Evolutionary conservation across 1,140 invertebrate genomes (phyloP).

Genomic region (Drosophila neocordata): DNA sequence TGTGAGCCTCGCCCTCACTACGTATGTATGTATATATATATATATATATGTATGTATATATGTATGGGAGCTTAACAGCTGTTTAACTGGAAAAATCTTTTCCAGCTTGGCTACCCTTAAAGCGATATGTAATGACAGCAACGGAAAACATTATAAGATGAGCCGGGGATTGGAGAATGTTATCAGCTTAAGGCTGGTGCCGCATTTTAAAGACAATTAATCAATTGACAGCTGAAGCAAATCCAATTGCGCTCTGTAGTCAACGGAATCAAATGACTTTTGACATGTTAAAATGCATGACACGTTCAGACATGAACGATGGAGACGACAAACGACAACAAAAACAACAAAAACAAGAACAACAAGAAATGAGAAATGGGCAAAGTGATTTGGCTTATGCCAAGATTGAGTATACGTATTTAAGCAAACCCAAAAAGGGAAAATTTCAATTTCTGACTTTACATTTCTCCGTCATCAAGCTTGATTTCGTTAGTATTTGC

Average conservation of each 20-base stretch:
- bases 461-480: constrained; percentile 6
- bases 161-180: neutral
- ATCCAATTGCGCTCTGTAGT: constrained; percentile 39
- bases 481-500: constrained; percentile 14
- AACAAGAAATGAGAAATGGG: constrained; percentile 5
- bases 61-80: constrained; percentile 7
- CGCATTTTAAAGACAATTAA: constrained; percentile 49
- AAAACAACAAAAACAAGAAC: neutral
- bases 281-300: constrained; percentile 23
- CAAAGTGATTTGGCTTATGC: constrained; percentile 11
- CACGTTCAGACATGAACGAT: constrained; percentile 9
- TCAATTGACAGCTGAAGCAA: constrained; percentile 40
- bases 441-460: constrained; percentile 4
- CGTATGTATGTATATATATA: too few species aligned
- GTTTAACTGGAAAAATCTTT: constrained; percentile 29
- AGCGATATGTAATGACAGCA: constrained; percentile 40
- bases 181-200: neutral
- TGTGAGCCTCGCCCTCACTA: constrained; percentile 16
- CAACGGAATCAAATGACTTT: constrained; percentile 25
- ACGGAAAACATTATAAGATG: neutral
- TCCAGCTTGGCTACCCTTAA: constrained; percentile 41
- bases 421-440: neutral
- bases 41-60: too few species aligned
- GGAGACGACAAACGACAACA: neutral
- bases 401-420: constrained; percentile 2